Base-by-base conservation (phyloP, 1,140 invertebrate species). In the Hyphantria cunea region DNA sequence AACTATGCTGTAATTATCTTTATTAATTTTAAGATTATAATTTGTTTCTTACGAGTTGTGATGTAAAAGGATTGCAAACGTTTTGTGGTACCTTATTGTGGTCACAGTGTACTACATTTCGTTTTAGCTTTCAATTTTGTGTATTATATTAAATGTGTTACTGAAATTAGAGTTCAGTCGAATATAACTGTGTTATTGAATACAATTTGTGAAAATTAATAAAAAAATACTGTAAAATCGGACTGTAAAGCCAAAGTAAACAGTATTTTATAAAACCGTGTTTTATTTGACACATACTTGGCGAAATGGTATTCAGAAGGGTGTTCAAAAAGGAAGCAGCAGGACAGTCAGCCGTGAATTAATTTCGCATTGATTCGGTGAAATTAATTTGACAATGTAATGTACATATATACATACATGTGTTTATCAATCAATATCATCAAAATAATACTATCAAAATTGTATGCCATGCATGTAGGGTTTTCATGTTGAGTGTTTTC, bases 201-300 rank as follows among this genome's bases (percentile, higher is more conserved):
- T 76, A 80, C 80, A 62, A 80, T 84, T 86, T 86, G 78, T 83
- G 84, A 80, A 86, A 84, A 82, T 80, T 78, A 63, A 69, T 72
- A 66, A 77, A 71, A n/a, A 84, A 89, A 88, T 90, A 88, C 87
- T 90, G 87, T 88, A 84, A n/a, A 86, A 88, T 87, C 79, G 76
- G 87, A 88, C 77, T 86, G 81, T 70, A 82, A 86, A 90, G 85
- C 87, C 87, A 90, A 90, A 90, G 85, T 88, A 90, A 90, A 88
- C 87, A 88, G 87, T 90, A 88, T 87, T 90, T 90, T 90, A 79
- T 86, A 89, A 70, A 74, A 48, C 12, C 10, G 42, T 64, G 2
- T 44, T 44, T 44, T 44, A 44, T 44, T 44, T 44, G n/a, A 44
- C 2, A 44, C 10, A 6, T 13, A 12, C 6, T 44, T 44, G 41